Conservation (phyloP, 2,113 vertebrate species). For the Alligator mississippiensis region DNA sequence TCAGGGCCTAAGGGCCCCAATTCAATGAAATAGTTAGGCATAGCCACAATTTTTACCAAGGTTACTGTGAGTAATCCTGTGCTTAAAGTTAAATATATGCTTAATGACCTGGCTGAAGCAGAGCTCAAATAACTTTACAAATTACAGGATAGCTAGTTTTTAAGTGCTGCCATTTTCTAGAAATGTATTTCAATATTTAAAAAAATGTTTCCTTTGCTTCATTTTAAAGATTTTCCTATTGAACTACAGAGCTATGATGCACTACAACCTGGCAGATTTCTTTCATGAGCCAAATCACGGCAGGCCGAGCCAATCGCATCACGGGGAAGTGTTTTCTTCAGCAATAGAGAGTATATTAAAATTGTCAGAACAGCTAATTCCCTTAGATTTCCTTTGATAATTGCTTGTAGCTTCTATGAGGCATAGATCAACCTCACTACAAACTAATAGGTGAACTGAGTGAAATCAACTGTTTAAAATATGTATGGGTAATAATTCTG, state of each 20-base stretch:
- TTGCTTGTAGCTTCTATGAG: constrained; percentile 21
- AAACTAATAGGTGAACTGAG: constrained; percentile 34
- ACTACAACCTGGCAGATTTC: fast-evolving
- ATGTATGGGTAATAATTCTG: constrained; percentile 19
- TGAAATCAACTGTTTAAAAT: constrained; percentile 27
- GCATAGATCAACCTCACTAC: constrained; percentile 16
- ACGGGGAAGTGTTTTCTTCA: not conserved
- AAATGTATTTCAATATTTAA: fast-evolving
- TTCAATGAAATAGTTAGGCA: too few relatives aligned
- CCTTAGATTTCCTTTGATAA: not conserved
- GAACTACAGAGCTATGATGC: not conserved
- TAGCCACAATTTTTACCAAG: not conserved
- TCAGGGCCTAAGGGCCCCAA: not conserved
- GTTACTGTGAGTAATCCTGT: fast-evolving
- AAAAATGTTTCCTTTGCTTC: not conserved
- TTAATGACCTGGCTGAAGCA: not conserved
- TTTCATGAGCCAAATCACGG: not conserved
- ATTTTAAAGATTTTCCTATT: not conserved
- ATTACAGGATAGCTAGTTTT: not conserved
- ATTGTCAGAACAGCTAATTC: constrained; percentile 13
- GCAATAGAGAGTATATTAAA: constrained; percentile 21
- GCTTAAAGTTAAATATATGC: fast-evolving
- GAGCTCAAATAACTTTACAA: not conserved
- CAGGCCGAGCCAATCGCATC: not conserved
- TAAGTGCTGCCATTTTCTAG: not conserved